Evolutionary conservation across 2,888 invertebrate species (phyloP).

Genomic region (Stenoptilia bipunctidactyla): DNA sequence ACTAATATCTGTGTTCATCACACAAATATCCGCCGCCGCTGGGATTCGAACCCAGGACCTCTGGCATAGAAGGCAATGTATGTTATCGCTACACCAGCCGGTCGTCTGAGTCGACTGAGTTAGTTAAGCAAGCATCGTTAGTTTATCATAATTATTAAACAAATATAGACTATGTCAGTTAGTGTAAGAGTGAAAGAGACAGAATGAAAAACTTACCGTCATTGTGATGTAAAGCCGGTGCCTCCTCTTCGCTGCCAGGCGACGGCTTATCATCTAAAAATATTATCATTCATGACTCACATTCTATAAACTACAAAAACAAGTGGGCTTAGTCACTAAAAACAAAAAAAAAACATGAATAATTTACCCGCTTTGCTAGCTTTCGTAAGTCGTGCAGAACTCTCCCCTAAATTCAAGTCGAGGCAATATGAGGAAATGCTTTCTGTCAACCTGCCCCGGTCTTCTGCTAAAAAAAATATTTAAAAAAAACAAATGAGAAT

Average conservation of each 20-base stretch:
- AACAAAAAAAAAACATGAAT: background rate
- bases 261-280: constrained; percentile 49
- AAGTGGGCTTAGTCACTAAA: background rate
- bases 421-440: constrained; percentile 70
- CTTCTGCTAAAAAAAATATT: constrained; percentile 31
- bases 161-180: too few relatives aligned
- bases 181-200: too few relatives aligned
- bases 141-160: too few relatives aligned
- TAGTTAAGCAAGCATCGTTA: too few relatives aligned
- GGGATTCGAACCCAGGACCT: too few relatives aligned
- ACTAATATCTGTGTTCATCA: too few relatives aligned
- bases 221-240: constrained; percentile 36
- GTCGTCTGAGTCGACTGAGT: too few relatives aligned
- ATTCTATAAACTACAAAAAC: too few relatives aligned
- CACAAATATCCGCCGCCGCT: too few relatives aligned
- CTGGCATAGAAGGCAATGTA: too few relatives aligned
- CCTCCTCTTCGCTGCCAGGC: constrained; percentile 41
- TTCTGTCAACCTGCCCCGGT: constrained; percentile 46
- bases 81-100: too few relatives aligned
- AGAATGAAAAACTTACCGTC: constrained; percentile 38
- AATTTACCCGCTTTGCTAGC: constrained; percentile 49
- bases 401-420: constrained; percentile 53
- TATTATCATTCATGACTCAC: background rate
- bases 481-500: too few relatives aligned
- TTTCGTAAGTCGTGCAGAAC: constrained; percentile 54